These are phyloP conservation scores for Dromaius novaehollandiae DNA, from an alignment of 2,113 vertebrate genomes.

Conservation along the genomic window DNA sequence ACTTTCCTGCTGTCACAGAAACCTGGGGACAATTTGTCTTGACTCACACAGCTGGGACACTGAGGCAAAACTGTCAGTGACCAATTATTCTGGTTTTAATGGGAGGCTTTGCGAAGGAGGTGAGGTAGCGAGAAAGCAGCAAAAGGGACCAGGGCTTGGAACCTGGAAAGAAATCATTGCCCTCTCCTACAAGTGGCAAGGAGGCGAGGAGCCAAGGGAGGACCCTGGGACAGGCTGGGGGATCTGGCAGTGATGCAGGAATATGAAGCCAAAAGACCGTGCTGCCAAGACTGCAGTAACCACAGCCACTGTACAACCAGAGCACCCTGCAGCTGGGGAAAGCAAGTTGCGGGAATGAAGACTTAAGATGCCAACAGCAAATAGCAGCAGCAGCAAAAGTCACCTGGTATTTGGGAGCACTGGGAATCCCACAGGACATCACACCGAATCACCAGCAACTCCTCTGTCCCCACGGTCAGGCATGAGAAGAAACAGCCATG, in stretches of 20 bases:
- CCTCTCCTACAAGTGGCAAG: background rate
- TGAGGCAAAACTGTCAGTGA: background rate
- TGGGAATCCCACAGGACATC: background rate
- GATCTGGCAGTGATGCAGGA: background rate
- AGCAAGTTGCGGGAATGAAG: background rate
- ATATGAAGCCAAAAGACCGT: background rate
- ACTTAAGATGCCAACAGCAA: background rate
- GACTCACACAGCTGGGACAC: background rate
- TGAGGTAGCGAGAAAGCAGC: background rate
- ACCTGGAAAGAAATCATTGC: background rate
- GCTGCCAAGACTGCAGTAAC: too few relatives aligned
- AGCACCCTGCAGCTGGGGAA: background rate
- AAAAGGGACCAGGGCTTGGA: background rate
- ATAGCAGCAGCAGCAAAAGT: background rate
- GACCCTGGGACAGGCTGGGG: background rate
- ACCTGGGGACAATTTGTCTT: background rate
- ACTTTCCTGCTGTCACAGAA: background rate
- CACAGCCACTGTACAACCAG: background rate
- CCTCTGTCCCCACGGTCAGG: background rate
- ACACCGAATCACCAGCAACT: background rate
- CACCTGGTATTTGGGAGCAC: background rate
- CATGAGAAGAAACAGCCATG: background rate
- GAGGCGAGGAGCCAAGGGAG: background rate
- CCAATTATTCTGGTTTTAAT: background rate
- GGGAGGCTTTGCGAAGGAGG: background rate